phyloP scores from a whole-genome alignment of 2,113 vertebrate species.

The crab-eating macaque (Macaca fascicularis) region T2T-MFA8v1.1 NC_088376.1:23178501-23179000 shows the following conservation, averaged over 20 bases:
- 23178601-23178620: neutral
- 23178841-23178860: neutral
- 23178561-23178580: neutral
- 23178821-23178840: neutral
- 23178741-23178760: neutral
- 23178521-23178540: neutral
- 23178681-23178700: neutral
- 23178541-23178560: neutral
- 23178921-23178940: neutral
- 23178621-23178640: neutral
- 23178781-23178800: neutral
- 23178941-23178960: neutral
- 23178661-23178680: neutral
- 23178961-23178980: neutral
- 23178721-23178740: neutral
- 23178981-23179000: neutral
- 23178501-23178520: neutral
- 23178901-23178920: neutral
- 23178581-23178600: neutral
- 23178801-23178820: neutral
- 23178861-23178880: neutral
- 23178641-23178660: neutral
- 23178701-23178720: neutral
- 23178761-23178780: neutral
- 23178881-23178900: neutral